Evolutionary conservation across 2,113 vertebrate genomes (phyloP), one percentile per base, ranked within the genome.

Genomic region (Antennarius striatus): DNA sequence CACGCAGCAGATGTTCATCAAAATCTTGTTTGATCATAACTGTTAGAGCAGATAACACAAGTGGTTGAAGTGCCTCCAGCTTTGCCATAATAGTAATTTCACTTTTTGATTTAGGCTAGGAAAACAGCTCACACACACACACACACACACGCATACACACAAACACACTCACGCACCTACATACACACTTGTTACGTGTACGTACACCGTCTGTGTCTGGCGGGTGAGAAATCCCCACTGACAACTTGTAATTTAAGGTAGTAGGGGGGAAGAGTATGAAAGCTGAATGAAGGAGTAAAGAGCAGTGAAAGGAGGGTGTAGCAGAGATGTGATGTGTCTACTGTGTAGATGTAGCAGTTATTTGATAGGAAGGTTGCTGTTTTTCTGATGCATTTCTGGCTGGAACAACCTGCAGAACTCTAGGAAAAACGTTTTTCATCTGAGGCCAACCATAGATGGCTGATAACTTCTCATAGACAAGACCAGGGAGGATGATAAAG

Each of bases 161-260:
- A 65, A 30, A 50, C 47, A 64, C 63, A 68, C 3, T 0, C 39
- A 48, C 15, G 14, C 0, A 67, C 16, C 14, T n/a, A 68, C 32
- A 30, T 32, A 54, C 58, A 45, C 10, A 53, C 54, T 30, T 70
- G 59, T 63, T 69, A 71, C 67, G 80, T 36, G 17, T 36, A 3
- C 32, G 17, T 36, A 36, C 32, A 13, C 28, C 3, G 75, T 70
- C 77, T 81, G 73, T 82, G 76, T 84, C 83, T 81, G 79, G 70
- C 52, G 49, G 72, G 79, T 56, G 56, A 85, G 73, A 90, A 89
- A 85, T 90, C 85, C 89, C 88, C 87, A 67, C 56, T 68, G 63
- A 77, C 76, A 84, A 72, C 61, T 56, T 16, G 65, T 83, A 90
- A 90, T 89, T 90, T 67, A 80, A 81, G 62, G 71, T 60, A 68